Evolutionary conservation across 2,113 vertebrate genomes (phyloP).

Genomic region (Thamnophis sirtalis): DNA sequence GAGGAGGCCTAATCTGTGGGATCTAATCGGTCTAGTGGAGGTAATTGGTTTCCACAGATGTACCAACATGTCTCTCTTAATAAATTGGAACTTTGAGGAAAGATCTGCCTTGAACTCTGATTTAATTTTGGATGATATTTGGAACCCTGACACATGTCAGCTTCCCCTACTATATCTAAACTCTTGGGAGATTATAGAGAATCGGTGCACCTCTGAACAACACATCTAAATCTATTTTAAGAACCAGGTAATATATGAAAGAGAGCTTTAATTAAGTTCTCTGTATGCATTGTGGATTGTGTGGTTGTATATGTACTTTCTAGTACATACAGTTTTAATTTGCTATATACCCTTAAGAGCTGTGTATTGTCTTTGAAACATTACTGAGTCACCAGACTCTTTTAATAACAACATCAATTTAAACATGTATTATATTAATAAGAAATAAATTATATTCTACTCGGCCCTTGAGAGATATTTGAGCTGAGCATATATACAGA

Average conservation of each 20-base stretch:
- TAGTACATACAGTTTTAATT: conserved; percentile 21
- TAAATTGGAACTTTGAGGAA: no score
- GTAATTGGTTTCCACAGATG: no score
- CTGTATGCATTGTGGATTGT: not conserved
- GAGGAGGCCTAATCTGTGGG: no score
- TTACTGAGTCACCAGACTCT: not conserved
- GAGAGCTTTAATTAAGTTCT: conserved; percentile 32
- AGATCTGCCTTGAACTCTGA: no score
- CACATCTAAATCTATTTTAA: conserved; percentile 15
- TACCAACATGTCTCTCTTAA: no score
- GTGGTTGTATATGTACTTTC: not conserved
- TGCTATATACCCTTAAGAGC: conserved; percentile 6
- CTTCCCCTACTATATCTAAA: not conserved
- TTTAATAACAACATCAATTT: conserved; percentile 17
- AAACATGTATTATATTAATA: conserved; percentile 6
- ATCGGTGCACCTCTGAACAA: not conserved
- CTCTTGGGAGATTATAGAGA: not conserved
- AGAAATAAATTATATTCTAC: not conserved
- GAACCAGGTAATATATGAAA: not conserved
- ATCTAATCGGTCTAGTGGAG: no score
- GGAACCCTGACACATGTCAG: not conserved
- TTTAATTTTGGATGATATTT: no score
- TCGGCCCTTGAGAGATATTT: not conserved
- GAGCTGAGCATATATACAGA: accelerated
- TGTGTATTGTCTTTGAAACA: conserved; percentile 19